Conservation (phyloP, 1,140 invertebrate species). For the Diorhabda elongata region DNA sequence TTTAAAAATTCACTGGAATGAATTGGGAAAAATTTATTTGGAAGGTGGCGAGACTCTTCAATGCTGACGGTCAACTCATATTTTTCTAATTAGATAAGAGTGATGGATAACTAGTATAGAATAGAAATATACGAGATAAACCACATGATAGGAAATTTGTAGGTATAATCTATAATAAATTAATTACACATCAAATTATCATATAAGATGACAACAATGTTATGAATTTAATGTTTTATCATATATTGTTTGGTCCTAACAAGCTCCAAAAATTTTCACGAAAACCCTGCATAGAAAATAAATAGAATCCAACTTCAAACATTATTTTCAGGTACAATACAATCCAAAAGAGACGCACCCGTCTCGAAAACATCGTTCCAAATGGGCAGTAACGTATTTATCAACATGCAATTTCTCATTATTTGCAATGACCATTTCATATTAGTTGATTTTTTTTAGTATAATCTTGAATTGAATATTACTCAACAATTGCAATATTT, state of each 20-base stretch:
- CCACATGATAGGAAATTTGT: no score
- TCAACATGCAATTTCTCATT: not conserved
- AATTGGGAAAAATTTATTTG: no score
- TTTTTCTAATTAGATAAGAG: no score
- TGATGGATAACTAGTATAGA: no score
- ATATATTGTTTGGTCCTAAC: no score
- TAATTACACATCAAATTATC: no score
- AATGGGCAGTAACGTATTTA: slow-evolving; percentile 5
- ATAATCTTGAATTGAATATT: not conserved
- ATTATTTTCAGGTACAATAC: slow-evolving; percentile 22
- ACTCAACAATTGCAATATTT: slow-evolving; percentile 3
- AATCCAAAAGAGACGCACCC: slow-evolving; percentile 15
- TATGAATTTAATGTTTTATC: not conserved
- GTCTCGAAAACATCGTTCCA: slow-evolving; percentile 18
- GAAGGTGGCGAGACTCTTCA: no score
- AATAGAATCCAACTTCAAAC: slow-evolving; percentile 22
- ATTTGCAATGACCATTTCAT: not conserved
- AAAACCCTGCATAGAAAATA: slow-evolving; percentile 16
- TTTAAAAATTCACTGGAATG: no score
- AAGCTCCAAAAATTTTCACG: slow-evolving; percentile 7
- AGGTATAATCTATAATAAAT: no score
- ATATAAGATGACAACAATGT: not conserved
- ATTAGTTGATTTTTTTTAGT: not conserved
- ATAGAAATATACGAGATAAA: no score
- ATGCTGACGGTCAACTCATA: no score